Conservation (phyloP, 2,113 vertebrate genomes). For the Agelaius phoeniceus region DNA sequence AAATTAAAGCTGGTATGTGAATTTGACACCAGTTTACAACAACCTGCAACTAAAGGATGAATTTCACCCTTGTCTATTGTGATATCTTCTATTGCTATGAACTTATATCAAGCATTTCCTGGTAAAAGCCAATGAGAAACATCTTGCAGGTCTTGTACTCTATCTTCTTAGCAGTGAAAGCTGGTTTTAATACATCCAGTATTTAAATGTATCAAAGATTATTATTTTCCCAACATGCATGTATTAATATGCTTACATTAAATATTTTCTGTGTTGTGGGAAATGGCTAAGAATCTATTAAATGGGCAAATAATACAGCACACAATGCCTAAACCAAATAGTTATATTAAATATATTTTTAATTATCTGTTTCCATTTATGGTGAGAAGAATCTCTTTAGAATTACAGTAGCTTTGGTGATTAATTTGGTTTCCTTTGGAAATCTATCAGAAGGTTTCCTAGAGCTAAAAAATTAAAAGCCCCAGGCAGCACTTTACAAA, state of each 20-base stretch:
- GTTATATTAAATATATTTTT: not conserved
- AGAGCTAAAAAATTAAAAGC: not conserved
- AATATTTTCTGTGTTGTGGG: not conserved
- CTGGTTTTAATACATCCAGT: not conserved
- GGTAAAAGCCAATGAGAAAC: not conserved
- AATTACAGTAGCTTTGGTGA: not conserved
- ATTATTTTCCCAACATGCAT: not conserved
- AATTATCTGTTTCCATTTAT: not conserved
- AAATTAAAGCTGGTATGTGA: not conserved
- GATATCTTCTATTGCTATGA: not conserved
- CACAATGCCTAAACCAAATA: not conserved
- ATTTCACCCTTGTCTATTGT: not conserved
- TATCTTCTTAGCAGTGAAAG: not conserved
- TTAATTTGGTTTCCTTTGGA: not conserved
- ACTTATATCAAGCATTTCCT: not conserved
- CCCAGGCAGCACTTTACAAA: not conserved
- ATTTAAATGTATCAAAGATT: not conserved
- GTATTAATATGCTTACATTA: not conserved
- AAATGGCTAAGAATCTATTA: not conserved
- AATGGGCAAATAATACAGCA: not conserved
- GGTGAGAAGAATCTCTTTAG: not conserved
- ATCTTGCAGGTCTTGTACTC: not conserved
- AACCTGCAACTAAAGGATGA: not conserved
- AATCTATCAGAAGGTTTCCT: not conserved
- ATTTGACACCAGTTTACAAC: not conserved